Evolutionary conservation across 2,888 invertebrate genomes (phyloP), one percentile per base, ranked within the genome.

Genomic region (Sphaerophoria taeniata): DNA sequence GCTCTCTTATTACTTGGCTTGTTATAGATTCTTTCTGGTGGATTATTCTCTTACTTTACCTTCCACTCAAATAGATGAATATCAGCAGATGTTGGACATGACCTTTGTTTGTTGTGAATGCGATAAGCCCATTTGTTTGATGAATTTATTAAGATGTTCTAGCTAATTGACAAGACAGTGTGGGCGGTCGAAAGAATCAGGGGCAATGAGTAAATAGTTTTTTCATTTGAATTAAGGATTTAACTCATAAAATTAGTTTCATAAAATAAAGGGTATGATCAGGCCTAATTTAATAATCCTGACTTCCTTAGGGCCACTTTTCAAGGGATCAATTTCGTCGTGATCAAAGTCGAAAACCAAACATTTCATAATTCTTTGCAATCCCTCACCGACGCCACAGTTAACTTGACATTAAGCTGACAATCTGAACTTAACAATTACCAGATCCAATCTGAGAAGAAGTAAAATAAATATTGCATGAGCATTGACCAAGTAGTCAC

Each of bases 1-100:
- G 24, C 24, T 24, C 24, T 24, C 24, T 24, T n/a, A n/a, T 24
- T 24, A 24, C 2, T 24, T 24, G 24, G 24, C 31, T 70, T 81
- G 80, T 65, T 81, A 81, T 74, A 75, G 80, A 80, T 80, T 80
- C 55, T 69, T 49, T 67, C 33, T 47, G 43, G 43, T 51, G 55
- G 14, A 61, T 47, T 36, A 71, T 39, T 33, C 69, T 61, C 16
- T 60, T 61, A 49, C 34, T 34, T 61, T 43, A 45, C 60, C 6
- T 31, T 12, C 31, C 47, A 11, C 39, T 16, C 65, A 51, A 31
- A 43, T 16, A 70, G 61, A 73, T 67, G 55, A 56, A 33, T 47
- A 70, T 69, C 55, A 24, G 36, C 14, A 61, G 49, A 55, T 61
- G 74, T 75, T 75, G 80, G 24, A 65, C 65, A 65, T 75, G 80